Evolutionary conservation across 2,888 invertebrate species (phyloP).

Genomic region (Margaritifera margaritifera): DNA sequence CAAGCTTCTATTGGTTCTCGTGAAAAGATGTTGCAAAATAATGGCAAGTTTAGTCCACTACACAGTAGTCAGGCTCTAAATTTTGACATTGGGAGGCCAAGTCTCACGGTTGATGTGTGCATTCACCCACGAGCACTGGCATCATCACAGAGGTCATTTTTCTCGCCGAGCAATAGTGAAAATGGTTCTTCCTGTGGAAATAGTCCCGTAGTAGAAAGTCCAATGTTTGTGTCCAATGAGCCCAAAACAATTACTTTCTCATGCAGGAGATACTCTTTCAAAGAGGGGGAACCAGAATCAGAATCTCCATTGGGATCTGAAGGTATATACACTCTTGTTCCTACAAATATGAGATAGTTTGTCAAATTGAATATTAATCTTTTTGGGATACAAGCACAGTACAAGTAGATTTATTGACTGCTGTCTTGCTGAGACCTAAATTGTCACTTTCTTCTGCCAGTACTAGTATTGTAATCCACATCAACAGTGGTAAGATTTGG

Average conservation of each 20-base stretch:
- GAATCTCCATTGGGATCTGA: constrained; percentile 65
- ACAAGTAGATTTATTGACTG: too few species aligned
- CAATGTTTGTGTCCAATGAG: constrained; percentile 68
- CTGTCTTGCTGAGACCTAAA: too few species aligned
- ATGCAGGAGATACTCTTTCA: constrained; percentile 61
- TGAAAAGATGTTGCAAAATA: too few species aligned
- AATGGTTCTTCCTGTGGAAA: constrained; percentile 45
- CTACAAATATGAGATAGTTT: too few species aligned
- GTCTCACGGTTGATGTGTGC: constrained; percentile 19
- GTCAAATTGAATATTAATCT: too few species aligned
- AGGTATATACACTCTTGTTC: constrained; percentile 42
- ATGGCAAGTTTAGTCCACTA: constrained; percentile 32
- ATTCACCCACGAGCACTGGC: constrained; percentile 17
- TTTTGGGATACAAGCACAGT: too few species aligned
- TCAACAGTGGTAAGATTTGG: too few species aligned
- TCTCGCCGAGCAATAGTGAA: constrained; percentile 63
- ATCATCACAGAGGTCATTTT: constrained; percentile 59
- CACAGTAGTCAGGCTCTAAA: constrained; percentile 39
- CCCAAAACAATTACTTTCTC: constrained; percentile 70
- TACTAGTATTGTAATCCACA: too few species aligned
- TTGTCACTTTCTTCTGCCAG: too few species aligned
- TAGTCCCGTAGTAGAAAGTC: constrained; percentile 63
- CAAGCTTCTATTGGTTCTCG: too few species aligned
- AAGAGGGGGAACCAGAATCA: constrained; percentile 51
- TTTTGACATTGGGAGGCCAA: constrained; percentile 26